These are phyloP conservation scores for Nyctalus aviator DNA, from an alignment of 2,797 vertebrate genomes.

Conservation along the genomic window DNA sequence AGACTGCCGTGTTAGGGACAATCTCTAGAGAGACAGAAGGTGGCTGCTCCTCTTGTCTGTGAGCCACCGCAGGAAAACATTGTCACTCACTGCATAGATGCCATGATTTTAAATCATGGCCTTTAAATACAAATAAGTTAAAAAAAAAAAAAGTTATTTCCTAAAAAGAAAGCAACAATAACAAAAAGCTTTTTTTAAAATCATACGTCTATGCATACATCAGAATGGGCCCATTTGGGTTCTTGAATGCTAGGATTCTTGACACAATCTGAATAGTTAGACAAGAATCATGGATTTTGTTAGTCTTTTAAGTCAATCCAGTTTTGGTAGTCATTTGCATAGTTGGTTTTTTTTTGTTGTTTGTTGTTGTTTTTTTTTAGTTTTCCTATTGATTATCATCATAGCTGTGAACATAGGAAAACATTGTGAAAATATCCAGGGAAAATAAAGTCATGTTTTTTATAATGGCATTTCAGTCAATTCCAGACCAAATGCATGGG, in stretches of 20 bases:
- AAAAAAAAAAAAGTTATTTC: not conserved
- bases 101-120: not conserved
- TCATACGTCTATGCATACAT: not conserved
- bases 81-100: not conserved
- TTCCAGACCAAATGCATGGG: not conserved
- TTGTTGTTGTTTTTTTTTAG: not conserved
- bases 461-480: not conserved
- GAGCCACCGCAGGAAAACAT: not conserved
- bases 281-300: conserved; percentile 40
- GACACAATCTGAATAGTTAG: not conserved
- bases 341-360: conserved; percentile 20
- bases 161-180: not conserved
- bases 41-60: not conserved
- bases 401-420: conserved; percentile 52
- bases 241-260: conserved; percentile 19
- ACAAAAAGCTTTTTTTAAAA: not conserved
- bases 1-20: not conserved
- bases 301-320: conserved; percentile 50
- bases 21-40: not conserved
- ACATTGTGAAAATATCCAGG: conserved; percentile 1
- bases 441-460: conserved; percentile 23
- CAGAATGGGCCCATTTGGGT: not conserved
- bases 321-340: conserved; percentile 43
- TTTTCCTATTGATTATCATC: conserved; percentile 58
- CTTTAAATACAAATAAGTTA: conserved; percentile 4